Evolutionary conservation across 2,113 vertebrate genomes (phyloP), one percentile per base, ranked within the genome.

Genomic region (Phainopepla nitens): DNA sequence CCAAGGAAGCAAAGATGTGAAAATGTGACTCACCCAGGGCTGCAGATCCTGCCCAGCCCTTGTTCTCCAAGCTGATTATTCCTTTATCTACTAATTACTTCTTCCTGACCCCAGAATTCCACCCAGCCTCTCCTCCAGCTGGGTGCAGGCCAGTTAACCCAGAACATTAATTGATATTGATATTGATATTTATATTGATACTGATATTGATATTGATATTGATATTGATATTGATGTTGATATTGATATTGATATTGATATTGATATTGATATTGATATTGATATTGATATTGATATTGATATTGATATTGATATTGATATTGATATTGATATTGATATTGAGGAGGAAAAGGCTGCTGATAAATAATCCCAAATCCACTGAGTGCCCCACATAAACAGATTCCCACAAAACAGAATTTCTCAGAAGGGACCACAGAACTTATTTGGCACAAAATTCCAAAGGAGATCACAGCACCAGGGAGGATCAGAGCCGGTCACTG

Each of bases 371-470:
- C 11, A 9, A 45, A 54, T 11, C 20, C 5, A 1, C 27, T 21
- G 6, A 2, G 7, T 14, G 51, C 36, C 24, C 11, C 0, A 0
- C 5, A 31, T 1, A 9, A 78, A 29, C 15, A 45, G 9, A 27
- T 71, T 5, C 42, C 51, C 2, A 1, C 13, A 15, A 42, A 66
- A 28, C 2, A 18, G 6, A 7, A 70, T 73, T 85, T 22, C 70
- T 18, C 24, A 14, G 66, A 33, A 18, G 22, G 20, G 21, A 21
- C 8, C 28, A 7, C 2, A 3, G 27, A 42, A 27, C 8, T 53
- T 2, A 16, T 13, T 16, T n/a, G 18, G 57, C 24, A 44, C 31
- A 15, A 60, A 77, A 31, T 35, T 21, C 57, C 58, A 18, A 19
- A 41, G 60, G 33, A 7, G 68, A 39, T 9, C n/a, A 2, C 17